These are phyloP conservation scores for Magallana gigas DNA, from an alignment of 1,140 invertebrate species.

Conservation along the genomic window DNA sequence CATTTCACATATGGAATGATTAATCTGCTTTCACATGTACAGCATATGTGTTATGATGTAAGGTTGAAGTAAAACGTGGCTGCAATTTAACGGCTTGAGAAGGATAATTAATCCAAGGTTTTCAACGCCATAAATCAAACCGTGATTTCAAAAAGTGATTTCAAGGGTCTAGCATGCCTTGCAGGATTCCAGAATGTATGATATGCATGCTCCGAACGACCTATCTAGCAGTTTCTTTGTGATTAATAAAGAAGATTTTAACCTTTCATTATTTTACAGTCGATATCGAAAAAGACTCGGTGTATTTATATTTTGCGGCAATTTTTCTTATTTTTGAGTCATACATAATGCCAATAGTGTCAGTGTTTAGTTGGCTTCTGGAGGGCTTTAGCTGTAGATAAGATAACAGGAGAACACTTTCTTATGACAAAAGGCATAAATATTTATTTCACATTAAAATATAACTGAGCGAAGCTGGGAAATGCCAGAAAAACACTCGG, in stretches of 20 bases:
- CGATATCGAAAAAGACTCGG: not conserved
- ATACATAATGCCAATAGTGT: not conserved
- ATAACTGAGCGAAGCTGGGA: not conserved
- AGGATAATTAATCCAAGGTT: slow-evolving; percentile 42
- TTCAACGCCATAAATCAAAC: slow-evolving; percentile 39
- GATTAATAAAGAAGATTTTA: slow-evolving; percentile 23
- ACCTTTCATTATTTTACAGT: not conserved
- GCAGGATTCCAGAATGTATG: not conserved
- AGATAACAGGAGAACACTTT: slow-evolving; percentile 20
- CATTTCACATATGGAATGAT: slow-evolving; percentile 31
- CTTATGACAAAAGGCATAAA: slow-evolving; percentile 36
- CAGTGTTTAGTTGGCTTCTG: not conserved
- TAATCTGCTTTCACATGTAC: slow-evolving; percentile 38
- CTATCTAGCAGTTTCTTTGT: not conserved
- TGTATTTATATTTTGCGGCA: slow-evolving; percentile 16
- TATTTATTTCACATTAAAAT: slow-evolving; percentile 33
- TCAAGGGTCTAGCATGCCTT: slow-evolving; percentile 5
- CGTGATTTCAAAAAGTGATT: slow-evolving; percentile 36
- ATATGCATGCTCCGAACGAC: not conserved
- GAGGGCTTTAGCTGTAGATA: not conserved
- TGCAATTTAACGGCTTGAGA: slow-evolving; percentile 30
- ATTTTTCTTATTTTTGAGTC: slow-evolving; percentile 24
- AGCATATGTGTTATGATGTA: slow-evolving; percentile 40
- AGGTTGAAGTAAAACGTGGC: slow-evolving; percentile 41
- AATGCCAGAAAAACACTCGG: not conserved